Conservation (phyloP, 2,797 vertebrate genomes). For the Propithecus deckenii region DNA sequence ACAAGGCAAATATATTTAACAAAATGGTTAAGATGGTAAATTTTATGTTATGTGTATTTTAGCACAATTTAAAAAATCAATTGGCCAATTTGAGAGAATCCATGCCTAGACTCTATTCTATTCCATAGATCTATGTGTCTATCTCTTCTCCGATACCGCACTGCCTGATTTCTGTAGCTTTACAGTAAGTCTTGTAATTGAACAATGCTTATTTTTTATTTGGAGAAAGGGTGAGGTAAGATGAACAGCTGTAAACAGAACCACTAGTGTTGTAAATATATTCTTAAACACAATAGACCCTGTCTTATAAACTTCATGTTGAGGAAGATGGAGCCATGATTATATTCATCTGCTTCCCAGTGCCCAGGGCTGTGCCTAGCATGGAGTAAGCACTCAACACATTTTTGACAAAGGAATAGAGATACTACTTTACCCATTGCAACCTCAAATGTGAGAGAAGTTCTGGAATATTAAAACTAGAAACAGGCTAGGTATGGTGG, state of each 20-base stretch:
- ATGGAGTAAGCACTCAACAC: background rate
- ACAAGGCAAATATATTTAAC: background rate
- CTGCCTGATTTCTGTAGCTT: background rate
- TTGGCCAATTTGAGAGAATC: background rate
- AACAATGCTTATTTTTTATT: background rate
- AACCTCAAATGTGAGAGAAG: background rate
- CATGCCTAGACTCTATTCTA: background rate
- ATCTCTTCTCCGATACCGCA: background rate
- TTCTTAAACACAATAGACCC: background rate
- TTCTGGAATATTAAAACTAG: background rate
- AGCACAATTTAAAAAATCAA: background rate
- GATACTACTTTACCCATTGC: background rate
- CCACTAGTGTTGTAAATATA: background rate
- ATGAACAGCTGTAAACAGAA: background rate
- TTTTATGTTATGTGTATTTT: background rate
- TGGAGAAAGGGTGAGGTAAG: background rate
- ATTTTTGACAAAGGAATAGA: background rate
- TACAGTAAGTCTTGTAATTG: background rate
- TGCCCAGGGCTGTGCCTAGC: background rate
- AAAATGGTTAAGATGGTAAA: background rate
- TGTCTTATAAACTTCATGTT: background rate
- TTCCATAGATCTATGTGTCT: background rate
- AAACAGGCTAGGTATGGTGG: background rate
- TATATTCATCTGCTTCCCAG: background rate
- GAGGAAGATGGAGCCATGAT: background rate